A percentile compares a stretch with the other conserved stretches of the same genome.
These are phyloP conservation scores for Micronycteris hirsuta DNA, from an alignment of 2,113 vertebrate genomes.

Conservation along the genomic window DNA sequence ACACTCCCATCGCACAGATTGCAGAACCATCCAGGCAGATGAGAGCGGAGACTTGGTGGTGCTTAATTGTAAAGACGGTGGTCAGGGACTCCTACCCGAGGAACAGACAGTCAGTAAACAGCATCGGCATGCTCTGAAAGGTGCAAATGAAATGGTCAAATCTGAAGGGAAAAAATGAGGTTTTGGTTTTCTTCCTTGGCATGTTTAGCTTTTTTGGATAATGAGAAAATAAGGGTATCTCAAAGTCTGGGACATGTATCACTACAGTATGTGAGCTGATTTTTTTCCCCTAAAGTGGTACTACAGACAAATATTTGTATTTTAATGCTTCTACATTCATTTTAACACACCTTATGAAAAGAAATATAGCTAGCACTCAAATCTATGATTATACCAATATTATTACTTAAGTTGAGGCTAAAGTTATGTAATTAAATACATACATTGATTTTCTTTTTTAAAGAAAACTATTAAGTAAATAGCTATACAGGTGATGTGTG, in stretches of 20 bases:
- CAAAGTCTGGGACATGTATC: neutral
- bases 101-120: neutral
- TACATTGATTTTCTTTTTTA: neutral
- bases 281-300: neutral
- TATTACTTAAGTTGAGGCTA: neutral
- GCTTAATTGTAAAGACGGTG: neutral
- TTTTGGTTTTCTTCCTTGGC: neutral
- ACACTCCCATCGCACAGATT: conserved; percentile 17
- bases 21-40: neutral
- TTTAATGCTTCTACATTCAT: neutral
- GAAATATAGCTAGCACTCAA: neutral
- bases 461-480: neutral
- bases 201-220: neutral
- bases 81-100: neutral
- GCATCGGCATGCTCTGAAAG: neutral
- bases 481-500: neutral
- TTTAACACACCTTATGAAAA: neutral
- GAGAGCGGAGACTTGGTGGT: neutral
- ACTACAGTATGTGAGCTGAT: neutral
- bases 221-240: neutral
- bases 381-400: neutral
- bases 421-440: neutral
- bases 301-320: neutral
- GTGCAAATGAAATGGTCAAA: neutral
- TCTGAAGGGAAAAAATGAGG: neutral